Base-by-base conservation (phyloP, 2,888 invertebrate genomes). In the Ectemnius cavifrons region DNA sequence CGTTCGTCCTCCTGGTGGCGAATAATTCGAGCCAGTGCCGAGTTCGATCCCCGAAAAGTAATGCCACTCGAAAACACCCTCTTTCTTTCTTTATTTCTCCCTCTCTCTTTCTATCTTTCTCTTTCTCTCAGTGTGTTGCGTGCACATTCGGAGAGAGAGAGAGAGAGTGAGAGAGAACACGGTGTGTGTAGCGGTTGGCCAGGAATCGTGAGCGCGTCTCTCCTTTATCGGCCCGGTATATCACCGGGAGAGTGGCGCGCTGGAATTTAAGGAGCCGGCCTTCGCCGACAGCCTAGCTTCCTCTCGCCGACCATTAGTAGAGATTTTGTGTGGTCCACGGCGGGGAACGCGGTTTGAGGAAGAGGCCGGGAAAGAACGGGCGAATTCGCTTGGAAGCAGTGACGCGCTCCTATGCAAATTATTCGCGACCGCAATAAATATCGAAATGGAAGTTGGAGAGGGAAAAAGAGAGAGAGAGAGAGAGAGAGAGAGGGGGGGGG, bases 251-350 rank as follows among this genome's bases (percentile, higher is more conserved):
- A 37, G 37, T 37, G 27, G 45, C 58, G 47, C 68, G 75, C 77
- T 81, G 83, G 86, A 86, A 85, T 87, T 85, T 80, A 83, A 85
- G 85, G 85, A 85, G 79, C 78, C 73, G 74, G 83, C 83, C 84
- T 83, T 78, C 80, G 73, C 80, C 74, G 65, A 79, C 80, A 64
- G 73, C 75, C 80, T 76, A 45, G 71, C 73, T 75, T 66, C 46
- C 57, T 49, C 68, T 57, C 63, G 63, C 67, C 74, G 82, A 77
- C 89, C 89, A 89, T 89, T 89, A 90, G 89, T 88, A 88, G 87
- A 87, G 88, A 89, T 89, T 89, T 89, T 90, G 90, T 90, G 90
- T 90, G 90, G 89, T 90, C 90, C 87, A 74, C 65, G 71, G 73
- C 62, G 52, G 11, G 37, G 37, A 37, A 37, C 3, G 37, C 75